phyloP scores from a whole-genome alignment of 2,888 invertebrate species.

The Druceiella hillmani region DNA sequence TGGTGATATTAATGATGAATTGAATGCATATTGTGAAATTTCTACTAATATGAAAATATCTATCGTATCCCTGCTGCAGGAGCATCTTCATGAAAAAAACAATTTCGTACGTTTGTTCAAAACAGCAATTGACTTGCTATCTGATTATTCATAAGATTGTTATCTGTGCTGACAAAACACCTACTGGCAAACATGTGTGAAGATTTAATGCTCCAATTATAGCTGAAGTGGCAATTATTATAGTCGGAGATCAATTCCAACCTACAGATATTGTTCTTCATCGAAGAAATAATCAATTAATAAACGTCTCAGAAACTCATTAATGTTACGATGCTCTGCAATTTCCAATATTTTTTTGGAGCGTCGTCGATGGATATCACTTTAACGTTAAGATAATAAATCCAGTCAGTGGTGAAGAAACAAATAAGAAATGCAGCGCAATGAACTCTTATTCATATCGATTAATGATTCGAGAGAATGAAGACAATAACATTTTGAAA shows the following conservation, averaged over 20 bases:
- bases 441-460: slow-evolving; percentile 12
- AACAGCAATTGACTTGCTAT: not conserved
- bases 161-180: not conserved
- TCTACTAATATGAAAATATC: not conserved
- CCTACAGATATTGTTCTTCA: not conserved
- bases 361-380: not conserved
- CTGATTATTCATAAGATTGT: not conserved
- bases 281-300: not conserved
- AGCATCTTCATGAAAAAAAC: not conserved
- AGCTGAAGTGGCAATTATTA: not conserved
- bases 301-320: not conserved
- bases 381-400: not conserved
- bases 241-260: slow-evolving; percentile 1
- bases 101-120: not conserved
- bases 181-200: not conserved
- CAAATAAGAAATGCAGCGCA: slow-evolving; percentile 1
- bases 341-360: not conserved
- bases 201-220: no score
- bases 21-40: not conserved
- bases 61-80: not conserved
- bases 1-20: not conserved
- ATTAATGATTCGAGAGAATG: slow-evolving; percentile 11
- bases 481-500: slow-evolving; percentile 10
- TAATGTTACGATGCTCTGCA: not conserved
- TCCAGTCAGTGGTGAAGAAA: not conserved